Evolutionary conservation across 2,797 vertebrate genomes (phyloP).

Genomic region (Poeciliopsis paucimaculata): DNA sequence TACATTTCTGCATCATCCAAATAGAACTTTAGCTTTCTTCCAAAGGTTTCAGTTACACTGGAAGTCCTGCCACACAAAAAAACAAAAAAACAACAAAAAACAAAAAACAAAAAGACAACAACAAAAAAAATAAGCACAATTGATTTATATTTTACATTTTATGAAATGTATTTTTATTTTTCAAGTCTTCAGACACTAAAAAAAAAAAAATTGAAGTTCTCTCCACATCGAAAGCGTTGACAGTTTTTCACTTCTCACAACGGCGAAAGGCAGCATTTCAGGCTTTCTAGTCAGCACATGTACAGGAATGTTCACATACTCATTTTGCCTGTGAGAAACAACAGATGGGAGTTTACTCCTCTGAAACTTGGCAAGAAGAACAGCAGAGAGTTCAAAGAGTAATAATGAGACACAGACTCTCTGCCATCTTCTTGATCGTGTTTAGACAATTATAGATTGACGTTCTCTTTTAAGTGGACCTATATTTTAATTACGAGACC

Average conservation of each 20-base stretch:
- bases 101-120: no score
- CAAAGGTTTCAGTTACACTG: neutral
- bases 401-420: conserved; percentile 23
- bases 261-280: conserved; percentile 44
- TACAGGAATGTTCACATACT: conserved; percentile 60
- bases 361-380: conserved; percentile 68
- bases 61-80: neutral
- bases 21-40: neutral
- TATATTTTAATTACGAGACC: no score
- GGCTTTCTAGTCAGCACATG: conserved; percentile 56
- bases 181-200: neutral
- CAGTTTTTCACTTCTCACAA: conserved; percentile 31
- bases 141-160: neutral
- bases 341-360: conserved; percentile 47
- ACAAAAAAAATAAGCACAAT: neutral
- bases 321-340: conserved; percentile 65
- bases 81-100: neutral
- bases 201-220: neutral
- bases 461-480: neutral
- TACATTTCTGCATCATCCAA: neutral
- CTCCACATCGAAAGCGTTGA: conserved; percentile 3
- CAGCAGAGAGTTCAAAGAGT: conserved; percentile 12
- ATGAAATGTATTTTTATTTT: neutral
- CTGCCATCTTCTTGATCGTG: neutral
- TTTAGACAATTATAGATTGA: neutral